phyloP scores from a whole-genome alignment of 2,888 invertebrate species.

The Nemurella pictetii region DNA sequence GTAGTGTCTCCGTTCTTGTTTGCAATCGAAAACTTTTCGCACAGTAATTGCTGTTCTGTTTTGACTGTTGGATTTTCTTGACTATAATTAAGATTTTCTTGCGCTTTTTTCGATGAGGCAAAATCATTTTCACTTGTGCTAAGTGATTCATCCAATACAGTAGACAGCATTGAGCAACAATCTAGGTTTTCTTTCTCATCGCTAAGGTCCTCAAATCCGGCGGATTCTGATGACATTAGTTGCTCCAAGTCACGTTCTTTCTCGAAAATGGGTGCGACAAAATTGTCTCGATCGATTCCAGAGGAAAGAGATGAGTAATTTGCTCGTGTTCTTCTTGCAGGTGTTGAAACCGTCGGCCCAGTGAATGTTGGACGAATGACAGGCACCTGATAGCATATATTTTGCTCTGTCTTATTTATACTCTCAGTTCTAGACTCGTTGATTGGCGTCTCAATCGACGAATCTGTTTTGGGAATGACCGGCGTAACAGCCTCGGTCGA shows the following conservation, averaged over 20 bases:
- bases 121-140: no score
- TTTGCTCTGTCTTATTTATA: not conserved
- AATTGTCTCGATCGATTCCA: not conserved
- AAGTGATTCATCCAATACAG: not conserved
- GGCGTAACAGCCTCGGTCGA: not conserved
- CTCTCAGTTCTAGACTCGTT: not conserved
- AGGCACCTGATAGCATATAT: not conserved
- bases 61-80: not conserved
- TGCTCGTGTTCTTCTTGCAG: not conserved
- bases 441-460: not conserved
- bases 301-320: not conserved
- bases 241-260: not conserved
- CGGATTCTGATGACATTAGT: not conserved
- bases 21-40: not conserved
- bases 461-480: not conserved
- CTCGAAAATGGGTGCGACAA: not conserved
- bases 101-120: not conserved
- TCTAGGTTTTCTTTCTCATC: not conserved
- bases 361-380: not conserved
- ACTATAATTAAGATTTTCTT: not conserved
- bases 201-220: not conserved
- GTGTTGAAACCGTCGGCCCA: not conserved
- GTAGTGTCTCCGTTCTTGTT: not conserved
- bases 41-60: not conserved
- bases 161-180: not conserved